These are phyloP conservation scores for Sibirionetta formosa DNA, from an alignment of 2,797 vertebrate species.

Conservation along the genomic window DNA sequence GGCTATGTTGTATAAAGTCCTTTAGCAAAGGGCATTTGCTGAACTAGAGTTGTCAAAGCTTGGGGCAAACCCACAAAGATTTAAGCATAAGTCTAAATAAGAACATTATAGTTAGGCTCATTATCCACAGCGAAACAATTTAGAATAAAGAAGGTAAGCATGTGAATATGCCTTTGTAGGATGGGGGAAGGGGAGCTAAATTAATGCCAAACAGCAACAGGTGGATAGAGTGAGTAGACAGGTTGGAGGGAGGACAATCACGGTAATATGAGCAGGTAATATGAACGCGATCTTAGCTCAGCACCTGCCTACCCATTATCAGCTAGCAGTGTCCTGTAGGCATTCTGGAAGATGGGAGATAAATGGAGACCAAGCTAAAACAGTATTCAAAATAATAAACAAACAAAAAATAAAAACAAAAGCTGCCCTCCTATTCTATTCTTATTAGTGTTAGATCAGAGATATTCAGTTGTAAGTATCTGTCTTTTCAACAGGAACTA, in stretches of 20 bases:
- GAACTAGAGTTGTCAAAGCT: neutral
- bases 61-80: neutral
- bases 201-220: conserved; percentile 61
- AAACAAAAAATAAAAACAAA: neutral
- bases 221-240: conserved; percentile 43
- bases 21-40: neutral
- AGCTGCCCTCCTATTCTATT: neutral
- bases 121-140: neutral
- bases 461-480: neutral
- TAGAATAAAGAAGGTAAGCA: neutral
- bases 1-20: neutral
- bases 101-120: neutral
- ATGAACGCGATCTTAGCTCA: conserved; percentile 1
- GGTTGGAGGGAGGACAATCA: conserved; percentile 48
- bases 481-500: neutral
- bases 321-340: neutral
- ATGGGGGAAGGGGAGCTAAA: neutral
- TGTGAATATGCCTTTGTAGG: conserved; percentile 10
- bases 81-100: neutral
- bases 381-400: neutral
- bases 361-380: neutral
- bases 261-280: conserved; percentile 69
- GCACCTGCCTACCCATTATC: conserved; percentile 63
- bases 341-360: neutral
- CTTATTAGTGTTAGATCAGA: neutral